These are phyloP conservation scores for Hyalella azteca DNA, from an alignment of 2,888 invertebrate species.

Conservation along the genomic window DNA sequence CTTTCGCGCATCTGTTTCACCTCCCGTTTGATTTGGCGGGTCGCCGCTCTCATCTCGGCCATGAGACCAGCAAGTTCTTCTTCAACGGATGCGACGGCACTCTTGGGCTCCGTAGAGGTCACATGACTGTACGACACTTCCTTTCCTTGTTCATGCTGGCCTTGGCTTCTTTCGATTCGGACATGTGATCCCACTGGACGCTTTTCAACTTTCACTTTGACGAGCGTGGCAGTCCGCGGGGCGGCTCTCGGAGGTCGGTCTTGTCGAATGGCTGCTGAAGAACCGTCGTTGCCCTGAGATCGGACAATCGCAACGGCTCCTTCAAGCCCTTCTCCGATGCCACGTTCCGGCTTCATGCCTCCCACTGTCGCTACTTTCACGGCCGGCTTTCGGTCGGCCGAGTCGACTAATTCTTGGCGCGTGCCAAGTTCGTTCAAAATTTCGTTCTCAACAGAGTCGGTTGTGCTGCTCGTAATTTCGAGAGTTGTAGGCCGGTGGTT, in stretches of 20 bases:
- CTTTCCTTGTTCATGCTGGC: neutral
- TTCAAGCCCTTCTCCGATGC: slow-evolving; percentile 6
- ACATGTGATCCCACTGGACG: slow-evolving; percentile 45
- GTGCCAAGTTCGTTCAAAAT: slow-evolving; percentile 47
- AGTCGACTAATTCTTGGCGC: neutral
- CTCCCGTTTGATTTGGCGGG: slow-evolving; percentile 56
- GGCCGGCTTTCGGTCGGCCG: slow-evolving; percentile 28
- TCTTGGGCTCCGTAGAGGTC: neutral
- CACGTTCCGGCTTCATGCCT: slow-evolving; percentile 26
- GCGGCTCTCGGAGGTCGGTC: slow-evolving; percentile 41
- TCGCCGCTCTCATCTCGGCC: slow-evolving; percentile 56
- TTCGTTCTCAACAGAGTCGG: slow-evolving; percentile 51
- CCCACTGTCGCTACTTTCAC: slow-evolving; percentile 30
- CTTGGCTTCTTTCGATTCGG: slow-evolving; percentile 38
- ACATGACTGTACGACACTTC: slow-evolving; percentile 42
- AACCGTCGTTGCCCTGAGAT: neutral
- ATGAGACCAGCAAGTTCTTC: slow-evolving; percentile 55
- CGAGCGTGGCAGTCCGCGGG: slow-evolving; percentile 50
- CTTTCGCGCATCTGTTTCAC: slow-evolving; percentile 54
- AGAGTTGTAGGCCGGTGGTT: slow-evolving; percentile 57
- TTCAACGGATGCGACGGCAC: slow-evolving; percentile 46
- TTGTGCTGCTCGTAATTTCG: slow-evolving; percentile 54
- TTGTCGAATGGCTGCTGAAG: neutral
- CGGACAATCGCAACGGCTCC: slow-evolving; percentile 9
- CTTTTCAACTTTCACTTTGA: slow-evolving; percentile 58